Conservation (phyloP, 2,797 vertebrate genomes). For the Leptatherina wallacei region DNA sequence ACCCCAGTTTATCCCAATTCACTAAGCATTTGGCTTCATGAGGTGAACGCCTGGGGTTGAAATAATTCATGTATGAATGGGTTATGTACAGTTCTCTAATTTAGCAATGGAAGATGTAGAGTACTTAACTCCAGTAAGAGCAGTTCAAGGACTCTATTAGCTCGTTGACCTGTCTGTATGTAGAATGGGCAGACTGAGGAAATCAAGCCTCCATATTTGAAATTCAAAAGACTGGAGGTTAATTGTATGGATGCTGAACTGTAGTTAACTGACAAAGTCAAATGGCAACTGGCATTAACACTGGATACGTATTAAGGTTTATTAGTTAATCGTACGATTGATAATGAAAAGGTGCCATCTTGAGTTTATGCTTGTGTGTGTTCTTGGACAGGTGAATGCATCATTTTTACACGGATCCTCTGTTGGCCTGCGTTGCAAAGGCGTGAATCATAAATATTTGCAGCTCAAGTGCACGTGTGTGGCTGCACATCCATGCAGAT, state of each 20-base stretch:
- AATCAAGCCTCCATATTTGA: conserved; percentile 46
- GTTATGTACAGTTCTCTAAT: conserved; percentile 48
- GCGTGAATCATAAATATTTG: conserved; percentile 16
- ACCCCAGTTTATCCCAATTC: conserved; percentile 67
- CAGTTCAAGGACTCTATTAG: conserved; percentile 56
- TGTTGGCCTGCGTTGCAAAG: conserved; percentile 8
- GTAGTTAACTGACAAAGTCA: conserved; percentile 47
- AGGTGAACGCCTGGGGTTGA: conserved; percentile 48
- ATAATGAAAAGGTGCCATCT: conserved; percentile 31
- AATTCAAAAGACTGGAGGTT: conserved; percentile 48
- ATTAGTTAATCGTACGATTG: conserved; percentile 37
- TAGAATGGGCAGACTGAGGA: conserved; percentile 19
- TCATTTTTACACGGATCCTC: neutral
- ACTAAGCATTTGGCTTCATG: conserved; percentile 57
- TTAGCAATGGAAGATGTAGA: conserved; percentile 56
- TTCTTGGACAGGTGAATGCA: conserved; percentile 5
- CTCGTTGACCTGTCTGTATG: conserved; percentile 61
- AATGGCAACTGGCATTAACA: conserved; percentile 46
- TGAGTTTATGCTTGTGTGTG: neutral
- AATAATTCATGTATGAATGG: conserved; percentile 63
- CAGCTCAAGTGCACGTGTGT: conserved; percentile 10
- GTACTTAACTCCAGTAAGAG: conserved; percentile 43
- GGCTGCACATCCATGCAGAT: conserved; percentile 24
- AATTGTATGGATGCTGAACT: conserved; percentile 59
- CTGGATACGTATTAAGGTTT: conserved; percentile 42